Conservation (phyloP, 1,140 invertebrate species). For the Zelostemma sp. region DNA sequence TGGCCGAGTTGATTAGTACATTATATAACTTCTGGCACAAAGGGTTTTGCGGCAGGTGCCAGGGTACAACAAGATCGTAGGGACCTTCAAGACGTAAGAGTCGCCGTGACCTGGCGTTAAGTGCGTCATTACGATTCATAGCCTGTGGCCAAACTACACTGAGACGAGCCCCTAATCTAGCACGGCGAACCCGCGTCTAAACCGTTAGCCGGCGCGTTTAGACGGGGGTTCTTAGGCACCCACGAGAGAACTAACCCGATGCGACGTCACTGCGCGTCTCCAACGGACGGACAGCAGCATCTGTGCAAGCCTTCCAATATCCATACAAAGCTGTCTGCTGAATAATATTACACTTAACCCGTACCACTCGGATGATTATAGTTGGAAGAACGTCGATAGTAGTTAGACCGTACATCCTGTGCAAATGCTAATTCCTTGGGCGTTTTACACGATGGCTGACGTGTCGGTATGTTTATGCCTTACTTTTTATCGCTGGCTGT, state of each 20-base stretch:
- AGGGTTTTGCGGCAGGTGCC: neutral
- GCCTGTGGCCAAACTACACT: slow-evolving; percentile 50
- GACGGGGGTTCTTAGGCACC: slow-evolving; percentile 54
- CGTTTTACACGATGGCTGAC: slow-evolving; percentile 50
- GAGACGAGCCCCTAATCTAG: slow-evolving; percentile 49
- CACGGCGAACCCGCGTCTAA: slow-evolving; percentile 33
- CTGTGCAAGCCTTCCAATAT: slow-evolving; percentile 66
- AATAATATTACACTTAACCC: slow-evolving; percentile 71
- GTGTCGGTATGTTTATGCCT: slow-evolving; percentile 35
- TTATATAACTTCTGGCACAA: neutral
- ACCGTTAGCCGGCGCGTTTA: slow-evolving; percentile 55
- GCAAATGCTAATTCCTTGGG: slow-evolving; percentile 69
- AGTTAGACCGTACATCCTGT: slow-evolving; percentile 71
- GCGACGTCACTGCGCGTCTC: slow-evolving; percentile 48
- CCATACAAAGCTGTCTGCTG: slow-evolving; percentile 70
- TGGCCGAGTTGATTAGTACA: neutral
- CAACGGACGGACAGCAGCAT: slow-evolving; percentile 63
- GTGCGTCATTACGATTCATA: slow-evolving; percentile 65
- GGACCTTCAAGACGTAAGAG: slow-evolving; percentile 36
- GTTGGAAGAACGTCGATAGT: slow-evolving; percentile 69
- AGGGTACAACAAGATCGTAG: slow-evolving; percentile 22
- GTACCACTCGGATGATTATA: slow-evolving; percentile 69
- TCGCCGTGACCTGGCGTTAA: slow-evolving; percentile 48
- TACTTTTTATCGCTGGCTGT: slow-evolving; percentile 15
- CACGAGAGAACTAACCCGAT: slow-evolving; percentile 40